Conservation (phyloP, 2,113 vertebrate genomes). For the Himantopus leucocephalus region DNA sequence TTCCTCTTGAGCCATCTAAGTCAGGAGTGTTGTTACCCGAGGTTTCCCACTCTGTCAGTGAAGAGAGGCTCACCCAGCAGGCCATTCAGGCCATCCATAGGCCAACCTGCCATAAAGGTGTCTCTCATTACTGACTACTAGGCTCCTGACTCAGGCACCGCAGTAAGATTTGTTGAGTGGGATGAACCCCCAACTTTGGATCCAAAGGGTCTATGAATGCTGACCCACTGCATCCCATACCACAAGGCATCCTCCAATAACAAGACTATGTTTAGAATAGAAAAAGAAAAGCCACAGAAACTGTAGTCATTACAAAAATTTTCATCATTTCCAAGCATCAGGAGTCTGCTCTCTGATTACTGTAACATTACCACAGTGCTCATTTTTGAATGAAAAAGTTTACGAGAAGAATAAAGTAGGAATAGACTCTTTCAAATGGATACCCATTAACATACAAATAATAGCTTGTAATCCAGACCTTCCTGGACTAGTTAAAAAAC, state of each 20-base stretch:
- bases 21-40: not conserved
- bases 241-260: not conserved
- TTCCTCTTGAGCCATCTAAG: not conserved
- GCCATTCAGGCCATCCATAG: not conserved
- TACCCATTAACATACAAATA: not conserved
- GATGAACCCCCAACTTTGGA: not conserved
- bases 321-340: not conserved
- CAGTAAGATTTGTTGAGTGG: not conserved
- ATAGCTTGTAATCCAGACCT: not conserved
- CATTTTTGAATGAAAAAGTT: not conserved
- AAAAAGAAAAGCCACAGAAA: not conserved
- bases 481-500: not conserved
- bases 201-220: not conserved
- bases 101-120: not conserved
- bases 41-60: not conserved
- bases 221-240: not conserved
- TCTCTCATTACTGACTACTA: too few relatives aligned
- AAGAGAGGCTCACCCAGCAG: not conserved
- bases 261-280: not conserved
- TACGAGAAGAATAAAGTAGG: not conserved
- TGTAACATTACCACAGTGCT: not conserved
- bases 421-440: not conserved
- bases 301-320: not conserved
- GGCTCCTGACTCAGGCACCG: not conserved
- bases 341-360: not conserved